Percentiles rank a stretch among this genome's conserved stretches.
These are phyloP conservation scores for Phoebastria nigripes DNA, from an alignment of 2,797 vertebrate genomes.

Conservation along the genomic window DNA sequence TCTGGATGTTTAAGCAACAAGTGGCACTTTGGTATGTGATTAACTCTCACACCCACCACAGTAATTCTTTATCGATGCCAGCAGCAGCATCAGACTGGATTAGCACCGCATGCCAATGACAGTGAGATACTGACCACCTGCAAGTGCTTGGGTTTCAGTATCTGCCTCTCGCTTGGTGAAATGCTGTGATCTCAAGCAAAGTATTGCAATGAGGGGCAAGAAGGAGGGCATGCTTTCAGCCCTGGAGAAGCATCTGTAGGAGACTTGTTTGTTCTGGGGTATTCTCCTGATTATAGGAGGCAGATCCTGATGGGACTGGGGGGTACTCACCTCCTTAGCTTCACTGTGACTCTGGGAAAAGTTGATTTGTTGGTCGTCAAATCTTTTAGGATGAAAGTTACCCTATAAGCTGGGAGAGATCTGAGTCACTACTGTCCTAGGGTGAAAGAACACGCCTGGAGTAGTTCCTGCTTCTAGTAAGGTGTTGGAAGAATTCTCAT, in stretches of 20 bases:
- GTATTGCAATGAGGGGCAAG: not conserved
- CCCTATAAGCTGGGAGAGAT: fast-evolving
- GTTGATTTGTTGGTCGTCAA: not conserved
- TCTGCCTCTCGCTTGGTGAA: not conserved
- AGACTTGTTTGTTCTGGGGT: not conserved
- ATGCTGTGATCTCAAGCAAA: not conserved
- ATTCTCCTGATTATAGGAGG: not conserved
- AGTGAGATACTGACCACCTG: fast-evolving
- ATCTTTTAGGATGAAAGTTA: not conserved
- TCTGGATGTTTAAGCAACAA: not conserved
- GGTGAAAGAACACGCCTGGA: not conserved
- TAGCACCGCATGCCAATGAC: fast-evolving
- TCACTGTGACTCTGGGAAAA: not conserved
- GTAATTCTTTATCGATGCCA: not conserved
- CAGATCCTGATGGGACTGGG: no score
- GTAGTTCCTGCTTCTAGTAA: not conserved
- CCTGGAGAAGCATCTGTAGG: not conserved
- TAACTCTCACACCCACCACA: not conserved
- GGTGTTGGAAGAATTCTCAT: not conserved
- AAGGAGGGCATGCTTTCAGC: not conserved
- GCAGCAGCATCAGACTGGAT: not conserved
- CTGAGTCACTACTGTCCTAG: not conserved
- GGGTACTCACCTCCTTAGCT: not conserved
- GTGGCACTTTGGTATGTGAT: not conserved
- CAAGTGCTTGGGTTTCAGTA: not conserved